A percentile compares a stretch with the other conserved stretches of the same genome.
These are phyloP conservation scores for Hyphantria cunea DNA, from an alignment of 1,140 invertebrate genomes.

Conservation along the genomic window DNA sequence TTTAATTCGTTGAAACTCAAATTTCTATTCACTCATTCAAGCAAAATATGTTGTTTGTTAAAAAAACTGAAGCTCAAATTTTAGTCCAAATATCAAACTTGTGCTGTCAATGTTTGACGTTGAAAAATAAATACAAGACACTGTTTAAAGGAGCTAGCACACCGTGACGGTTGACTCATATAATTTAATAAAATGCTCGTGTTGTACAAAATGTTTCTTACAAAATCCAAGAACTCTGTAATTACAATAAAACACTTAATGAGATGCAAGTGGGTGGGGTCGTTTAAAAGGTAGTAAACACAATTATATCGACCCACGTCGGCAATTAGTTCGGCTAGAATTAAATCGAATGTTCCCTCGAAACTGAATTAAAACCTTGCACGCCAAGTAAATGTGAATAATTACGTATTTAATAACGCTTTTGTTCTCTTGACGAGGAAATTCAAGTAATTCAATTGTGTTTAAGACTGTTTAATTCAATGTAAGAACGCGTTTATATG, in stretches of 20 bases:
- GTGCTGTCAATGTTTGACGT: too few relatives aligned
- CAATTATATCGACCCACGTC: slow-evolving; percentile 76
- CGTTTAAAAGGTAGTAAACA: slow-evolving; percentile 79
- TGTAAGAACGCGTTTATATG: slow-evolving; percentile 51
- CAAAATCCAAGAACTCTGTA: slow-evolving; percentile 44
- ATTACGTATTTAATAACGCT: slow-evolving; percentile 81
- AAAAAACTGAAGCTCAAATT: too few relatives aligned
- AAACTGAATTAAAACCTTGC: slow-evolving; percentile 76
- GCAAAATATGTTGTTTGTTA: too few relatives aligned
- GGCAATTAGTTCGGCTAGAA: slow-evolving; percentile 79
- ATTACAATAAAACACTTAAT: slow-evolving; percentile 57
- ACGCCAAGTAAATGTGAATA: slow-evolving; percentile 79
- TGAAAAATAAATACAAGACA: slow-evolving; percentile 11
- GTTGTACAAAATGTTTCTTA: slow-evolving; percentile 28
- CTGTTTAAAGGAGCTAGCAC: slow-evolving; percentile 12
- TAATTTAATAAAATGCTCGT: slow-evolving; percentile 29
- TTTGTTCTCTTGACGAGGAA: slow-evolving; percentile 78
- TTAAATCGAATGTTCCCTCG: slow-evolving; percentile 70
- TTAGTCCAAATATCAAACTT: too few relatives aligned
- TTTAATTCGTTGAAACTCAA: too few relatives aligned
- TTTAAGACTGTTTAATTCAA: slow-evolving; percentile 75
- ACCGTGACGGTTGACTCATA: slow-evolving; percentile 30
- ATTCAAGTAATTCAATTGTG: slow-evolving; percentile 81
- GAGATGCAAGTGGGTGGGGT: slow-evolving; percentile 67
- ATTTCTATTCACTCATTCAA: too few relatives aligned